Percentiles rank a stretch among this genome's conserved stretches.
These are phyloP conservation scores for Drosophila yooni DNA, from an alignment of 2,888 invertebrate genomes.

Conservation along the genomic window DNA sequence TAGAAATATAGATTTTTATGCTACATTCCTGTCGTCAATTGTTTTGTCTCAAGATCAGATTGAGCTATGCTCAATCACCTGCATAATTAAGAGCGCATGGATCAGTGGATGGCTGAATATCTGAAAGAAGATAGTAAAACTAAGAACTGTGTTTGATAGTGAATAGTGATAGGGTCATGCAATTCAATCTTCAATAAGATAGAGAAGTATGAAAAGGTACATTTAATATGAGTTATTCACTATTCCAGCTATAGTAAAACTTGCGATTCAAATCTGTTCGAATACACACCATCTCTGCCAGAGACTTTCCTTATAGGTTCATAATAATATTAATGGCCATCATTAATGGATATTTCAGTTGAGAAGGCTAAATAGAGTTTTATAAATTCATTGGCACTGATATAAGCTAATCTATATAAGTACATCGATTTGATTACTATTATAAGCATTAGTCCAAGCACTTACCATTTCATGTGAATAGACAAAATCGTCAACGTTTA, in stretches of 20 bases:
- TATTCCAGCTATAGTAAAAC: constrained; percentile 81
- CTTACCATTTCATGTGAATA: constrained; percentile 88
- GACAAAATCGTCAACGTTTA: constrained; percentile 90
- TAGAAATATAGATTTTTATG: constrained; percentile 86
- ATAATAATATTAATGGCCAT: constrained; percentile 5
- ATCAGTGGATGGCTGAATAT: constrained; percentile 85
- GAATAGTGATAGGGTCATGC: neutral
- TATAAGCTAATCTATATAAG: constrained; percentile 3
- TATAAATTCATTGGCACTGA: constrained; percentile 86
- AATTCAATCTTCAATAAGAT: neutral
- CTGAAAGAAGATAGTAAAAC: constrained; percentile 52
- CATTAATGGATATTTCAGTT: constrained; percentile 15
- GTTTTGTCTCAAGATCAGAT: constrained; percentile 87
- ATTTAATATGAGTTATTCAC: constrained; percentile 52
- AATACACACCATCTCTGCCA: constrained; percentile 88
- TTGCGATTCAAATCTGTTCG: constrained; percentile 84
- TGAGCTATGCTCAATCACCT: constrained; percentile 85
- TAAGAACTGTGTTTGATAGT: neutral
- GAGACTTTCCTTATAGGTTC: constrained; percentile 85
- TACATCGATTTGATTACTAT: constrained; percentile 36
- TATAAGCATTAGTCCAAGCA: constrained; percentile 31
- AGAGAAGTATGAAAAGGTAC: neutral
- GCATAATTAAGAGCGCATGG: constrained; percentile 85
- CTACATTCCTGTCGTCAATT: constrained; percentile 83
- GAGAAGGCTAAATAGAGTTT: constrained; percentile 14